Conservation (phyloP, 1,140 invertebrate genomes). For the Leucophenga varia region DNA sequence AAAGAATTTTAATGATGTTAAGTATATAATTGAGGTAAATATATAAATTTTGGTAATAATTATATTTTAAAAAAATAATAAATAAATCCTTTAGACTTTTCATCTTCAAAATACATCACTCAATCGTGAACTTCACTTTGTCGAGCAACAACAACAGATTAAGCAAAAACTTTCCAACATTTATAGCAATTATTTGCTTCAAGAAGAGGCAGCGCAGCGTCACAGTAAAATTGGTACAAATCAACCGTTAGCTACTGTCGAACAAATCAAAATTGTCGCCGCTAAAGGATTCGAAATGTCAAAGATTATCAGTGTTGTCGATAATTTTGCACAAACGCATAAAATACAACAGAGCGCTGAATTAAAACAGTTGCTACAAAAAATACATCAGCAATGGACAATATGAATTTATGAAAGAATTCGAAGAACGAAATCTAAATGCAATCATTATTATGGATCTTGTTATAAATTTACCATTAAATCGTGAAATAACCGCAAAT, state of each 20-base stretch:
- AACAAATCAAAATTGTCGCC: constrained; percentile 45
- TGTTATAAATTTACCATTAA: constrained; percentile 41
- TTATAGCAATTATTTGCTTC: constrained; percentile 35
- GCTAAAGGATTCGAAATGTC: constrained; percentile 41
- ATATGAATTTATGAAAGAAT: constrained; percentile 39
- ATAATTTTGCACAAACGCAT: constrained; percentile 51
- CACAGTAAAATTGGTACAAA: constrained; percentile 13
- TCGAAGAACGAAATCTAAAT: constrained; percentile 40
- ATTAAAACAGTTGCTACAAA: constrained; percentile 25
- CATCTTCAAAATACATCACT: constrained; percentile 53
- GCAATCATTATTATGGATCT: constrained; percentile 43
- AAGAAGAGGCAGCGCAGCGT: constrained; percentile 26
- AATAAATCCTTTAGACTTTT: too few relatives aligned
- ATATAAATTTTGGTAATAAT: not conserved
- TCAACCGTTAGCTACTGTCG: constrained; percentile 30
- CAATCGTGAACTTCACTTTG: constrained; percentile 55
- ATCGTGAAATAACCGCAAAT: constrained; percentile 47
- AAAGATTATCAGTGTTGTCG: constrained; percentile 48
- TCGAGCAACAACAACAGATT: constrained; percentile 55
- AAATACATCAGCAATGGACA: constrained; percentile 30
- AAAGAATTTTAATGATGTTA: constrained; percentile 48
- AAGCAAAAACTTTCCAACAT: constrained; percentile 43
- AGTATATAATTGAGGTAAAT: constrained; percentile 49
- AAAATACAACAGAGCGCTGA: constrained; percentile 35
- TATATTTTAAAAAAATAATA: too few relatives aligned